Evolutionary conservation across 2,113 vertebrate genomes (phyloP).

Genomic region (Halichoeres trimaculatus): DNA sequence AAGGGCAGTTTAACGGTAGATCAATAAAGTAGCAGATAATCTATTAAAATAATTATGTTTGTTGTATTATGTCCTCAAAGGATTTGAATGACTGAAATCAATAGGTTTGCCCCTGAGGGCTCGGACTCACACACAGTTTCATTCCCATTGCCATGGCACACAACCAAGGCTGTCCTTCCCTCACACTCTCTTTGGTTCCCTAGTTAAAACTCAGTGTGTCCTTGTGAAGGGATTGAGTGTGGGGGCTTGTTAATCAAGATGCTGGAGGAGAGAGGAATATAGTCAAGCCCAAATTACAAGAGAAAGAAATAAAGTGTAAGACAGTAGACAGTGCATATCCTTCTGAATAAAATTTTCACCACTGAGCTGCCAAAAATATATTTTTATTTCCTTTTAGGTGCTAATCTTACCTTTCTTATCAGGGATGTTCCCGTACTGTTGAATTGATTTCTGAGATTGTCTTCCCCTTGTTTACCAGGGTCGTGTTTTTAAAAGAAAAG

Average conservation of each 20-base stretch:
- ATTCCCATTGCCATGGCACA: slow-evolving; percentile 37
- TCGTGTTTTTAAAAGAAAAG: too few species aligned
- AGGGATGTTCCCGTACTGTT: too few species aligned
- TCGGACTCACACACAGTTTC: slow-evolving; percentile 49
- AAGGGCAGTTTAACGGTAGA: slow-evolving; percentile 58
- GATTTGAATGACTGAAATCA: slow-evolving; percentile 48
- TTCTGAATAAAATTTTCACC: too few species aligned
- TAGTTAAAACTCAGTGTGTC: slow-evolving; percentile 40
- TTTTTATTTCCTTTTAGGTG: too few species aligned
- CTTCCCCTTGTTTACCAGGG: too few species aligned
- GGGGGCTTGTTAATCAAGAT: slow-evolving; percentile 13
- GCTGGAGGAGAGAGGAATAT: background rate
- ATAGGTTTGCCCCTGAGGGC: slow-evolving; percentile 66
- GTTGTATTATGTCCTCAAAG: background rate
- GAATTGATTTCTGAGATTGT: too few species aligned
- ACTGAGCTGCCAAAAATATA: too few species aligned
- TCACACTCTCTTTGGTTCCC: background rate
- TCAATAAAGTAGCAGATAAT: slow-evolving; percentile 40
- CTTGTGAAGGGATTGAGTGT: slow-evolving; percentile 38
- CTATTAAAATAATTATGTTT: slow-evolving; percentile 65
- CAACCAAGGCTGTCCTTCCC: slow-evolving; percentile 38
- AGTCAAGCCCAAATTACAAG: background rate
- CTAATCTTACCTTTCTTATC: too few species aligned
- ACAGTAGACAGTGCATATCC: too few species aligned
- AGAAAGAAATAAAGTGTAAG: too few species aligned